Evolutionary conservation across 2,888 invertebrate genomes (phyloP), one percentile per base, ranked within the genome.

Genomic region (Globia sparganii): DNA sequence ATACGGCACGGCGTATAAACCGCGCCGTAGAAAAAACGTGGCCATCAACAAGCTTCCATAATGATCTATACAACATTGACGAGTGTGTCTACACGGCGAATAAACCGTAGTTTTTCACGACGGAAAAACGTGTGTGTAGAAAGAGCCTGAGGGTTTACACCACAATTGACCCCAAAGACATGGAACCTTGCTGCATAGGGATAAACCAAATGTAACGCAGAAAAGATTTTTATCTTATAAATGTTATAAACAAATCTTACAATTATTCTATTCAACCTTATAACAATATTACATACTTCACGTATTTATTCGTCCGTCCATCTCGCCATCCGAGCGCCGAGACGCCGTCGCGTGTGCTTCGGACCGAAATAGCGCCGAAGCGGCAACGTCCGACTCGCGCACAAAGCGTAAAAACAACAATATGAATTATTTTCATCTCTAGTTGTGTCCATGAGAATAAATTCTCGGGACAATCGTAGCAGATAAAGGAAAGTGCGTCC

Each of bases 401-500:
- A 73, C 77, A 37, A 70, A 69, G 74, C 79, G 84, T 65, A 84
- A 80, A 84, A 86, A 80, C 84, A 83, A 84, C 84, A 83, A 80
- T 84, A 84, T 84, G 84, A 84, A 84, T 87, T 83, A 85, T 87
- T 80, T 87, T 83, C 83, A 75, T 87, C 64, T 78, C 61, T 72
- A 71, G 74, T 68, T 75, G 40, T 83, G 79, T 88, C 83, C 80
- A 81, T 75, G 80, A 81, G 78, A 86, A 83, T 78, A 76, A 83
- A 85, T 88, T 84, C 84, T 78, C 77, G 78, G 70, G 69, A 86
- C 79, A 81, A 75, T 85, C 71, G 83, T 79, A 78, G 77, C 75
- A 86, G 87, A 87, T 87, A 84, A 84, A 87, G 77, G 82, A 82
- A 83, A 85, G 78, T 84, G 83, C 81, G 86, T 87, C 78, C 71